phyloP scores from a whole-genome alignment of 2,888 invertebrate genomes.

The Yponomeuta evonymella region DNA sequence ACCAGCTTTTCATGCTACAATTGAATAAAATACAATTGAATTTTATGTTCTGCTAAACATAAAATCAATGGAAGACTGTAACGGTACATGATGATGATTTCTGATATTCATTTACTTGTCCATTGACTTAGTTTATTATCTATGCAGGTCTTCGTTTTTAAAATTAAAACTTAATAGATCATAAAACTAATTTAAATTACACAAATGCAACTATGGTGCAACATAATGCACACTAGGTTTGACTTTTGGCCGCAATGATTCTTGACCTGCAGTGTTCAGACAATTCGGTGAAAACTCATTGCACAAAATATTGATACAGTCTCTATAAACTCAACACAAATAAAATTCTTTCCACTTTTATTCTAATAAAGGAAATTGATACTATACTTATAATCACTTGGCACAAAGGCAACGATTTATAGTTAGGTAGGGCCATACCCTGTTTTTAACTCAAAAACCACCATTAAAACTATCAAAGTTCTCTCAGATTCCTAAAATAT shows the following conservation, averaged over 20 bases:
- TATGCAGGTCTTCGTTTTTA: slow-evolving; percentile 42
- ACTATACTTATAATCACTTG: slow-evolving; percentile 73
- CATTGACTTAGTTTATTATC: slow-evolving; percentile 10
- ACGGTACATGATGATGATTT: slow-evolving; percentile 27
- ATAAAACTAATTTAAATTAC: slow-evolving; percentile 65
- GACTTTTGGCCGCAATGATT: slow-evolving; percentile 56
- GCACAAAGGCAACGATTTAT: slow-evolving; percentile 66
- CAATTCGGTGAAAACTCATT: slow-evolving; percentile 52
- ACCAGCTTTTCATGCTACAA: slow-evolving; percentile 60
- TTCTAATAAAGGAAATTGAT: slow-evolving; percentile 64
- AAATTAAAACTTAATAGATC: slow-evolving; percentile 45
- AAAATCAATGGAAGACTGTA: slow-evolving; percentile 66
- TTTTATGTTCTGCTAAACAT: slow-evolving; percentile 51
- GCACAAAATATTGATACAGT: slow-evolving; percentile 65
- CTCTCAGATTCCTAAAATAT: slow-evolving; percentile 46
- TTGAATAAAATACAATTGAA: slow-evolving; percentile 35
- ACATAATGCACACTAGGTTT: slow-evolving; percentile 22
- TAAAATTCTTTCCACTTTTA: slow-evolving; percentile 59
- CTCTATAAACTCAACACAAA: slow-evolving; percentile 59
- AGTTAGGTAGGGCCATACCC: slow-evolving; percentile 63
- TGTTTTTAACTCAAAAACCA: slow-evolving; percentile 60
- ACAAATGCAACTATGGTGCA: slow-evolving; percentile 61
- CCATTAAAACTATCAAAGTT: slow-evolving; percentile 62
- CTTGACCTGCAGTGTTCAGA: slow-evolving; percentile 41
- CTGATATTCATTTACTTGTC: slow-evolving; percentile 20